Evolutionary conservation across 2,797 vertebrate species (phyloP), one percentile per base, ranked within the genome.

Genomic region (Ctenopoma multispine): DNA sequence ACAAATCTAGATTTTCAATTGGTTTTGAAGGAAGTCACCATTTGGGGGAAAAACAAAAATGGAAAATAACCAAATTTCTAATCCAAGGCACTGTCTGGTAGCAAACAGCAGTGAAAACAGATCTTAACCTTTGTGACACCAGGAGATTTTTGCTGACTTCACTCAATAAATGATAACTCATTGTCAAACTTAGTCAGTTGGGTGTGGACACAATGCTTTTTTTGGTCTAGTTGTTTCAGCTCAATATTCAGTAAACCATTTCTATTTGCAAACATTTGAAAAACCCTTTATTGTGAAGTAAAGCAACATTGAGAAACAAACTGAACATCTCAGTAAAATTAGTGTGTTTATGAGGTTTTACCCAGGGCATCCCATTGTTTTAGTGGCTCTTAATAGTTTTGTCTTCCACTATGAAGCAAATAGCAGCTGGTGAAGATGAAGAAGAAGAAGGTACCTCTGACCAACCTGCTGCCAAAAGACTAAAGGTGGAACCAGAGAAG

Each of bases 401-500:
- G 6, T 68, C 20, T 58, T 48, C 7, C 4, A 1, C 17, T 62
- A 1, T 75, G 12, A 87, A 94, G 90, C 92, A 93, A 24, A 12
- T 72, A 4, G 41, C 53, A 27, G 72, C 69, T 14, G 90, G 62
- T 51, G 94, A 94, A 4, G 95, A 95, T 6, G 96, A 97, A 14
- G 93, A 93, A 4, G 96, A 97, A 71, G 29, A n/a, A n/a, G 96
- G 95, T 36, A 80, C 90, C 0, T 81, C 94, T 0, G 86, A 72
- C 8, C 88, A 93, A 63, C 88, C 95, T 72, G 0, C 87, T 3
- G 62, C 93, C 43, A 97, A 97, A 90, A 96, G 95, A 82, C 83
- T 95, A 49, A 99, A 98, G 86, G 87, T 97, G 72, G 97, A 99
- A 70, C 90, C 95, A 62, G 97, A 98, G 83, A 98, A 99, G 87